phyloP scores from a whole-genome alignment of 2,888 invertebrate species.

The Leptothorax acervorum region DNA sequence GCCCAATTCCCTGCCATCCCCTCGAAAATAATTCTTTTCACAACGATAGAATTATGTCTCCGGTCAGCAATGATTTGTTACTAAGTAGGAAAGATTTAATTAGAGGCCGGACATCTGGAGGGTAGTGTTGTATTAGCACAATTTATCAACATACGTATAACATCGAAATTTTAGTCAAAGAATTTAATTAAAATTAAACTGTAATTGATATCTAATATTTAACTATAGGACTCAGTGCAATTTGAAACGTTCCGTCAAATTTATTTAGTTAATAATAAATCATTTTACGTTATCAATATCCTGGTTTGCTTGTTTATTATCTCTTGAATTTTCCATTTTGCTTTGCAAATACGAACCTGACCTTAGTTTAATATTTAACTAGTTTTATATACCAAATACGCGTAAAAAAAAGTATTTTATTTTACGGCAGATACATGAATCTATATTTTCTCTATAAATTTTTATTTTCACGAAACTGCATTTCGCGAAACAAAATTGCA shows the following conservation, averaged over 20 bases:
- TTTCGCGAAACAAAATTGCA: neutral
- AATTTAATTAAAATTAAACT: slow-evolving; percentile 2
- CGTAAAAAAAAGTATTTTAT: neutral
- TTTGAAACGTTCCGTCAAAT: no score
- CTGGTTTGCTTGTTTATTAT: no score
- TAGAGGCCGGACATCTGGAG: neutral
- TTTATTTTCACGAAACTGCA: neutral
- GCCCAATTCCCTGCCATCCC: slow-evolving; percentile 16
- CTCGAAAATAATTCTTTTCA: slow-evolving; percentile 44
- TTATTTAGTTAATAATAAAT: no score
- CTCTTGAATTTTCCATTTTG: no score
- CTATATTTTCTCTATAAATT: neutral
- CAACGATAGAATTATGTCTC: neutral
- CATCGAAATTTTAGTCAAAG: neutral
- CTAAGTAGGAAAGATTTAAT: slow-evolving; percentile 21
- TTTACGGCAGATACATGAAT: neutral
- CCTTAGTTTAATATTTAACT: neutral
- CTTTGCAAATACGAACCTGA: no score
- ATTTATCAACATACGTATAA: neutral
- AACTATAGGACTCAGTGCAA: no score
- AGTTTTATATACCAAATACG: neutral
- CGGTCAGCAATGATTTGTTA: slow-evolving; percentile 14
- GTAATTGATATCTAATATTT: no score
- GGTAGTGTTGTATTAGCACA: neutral
- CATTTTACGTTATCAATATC: no score